phyloP scores from a whole-genome alignment of 2,888 invertebrate genomes.

The Deilephila elpenor region DNA sequence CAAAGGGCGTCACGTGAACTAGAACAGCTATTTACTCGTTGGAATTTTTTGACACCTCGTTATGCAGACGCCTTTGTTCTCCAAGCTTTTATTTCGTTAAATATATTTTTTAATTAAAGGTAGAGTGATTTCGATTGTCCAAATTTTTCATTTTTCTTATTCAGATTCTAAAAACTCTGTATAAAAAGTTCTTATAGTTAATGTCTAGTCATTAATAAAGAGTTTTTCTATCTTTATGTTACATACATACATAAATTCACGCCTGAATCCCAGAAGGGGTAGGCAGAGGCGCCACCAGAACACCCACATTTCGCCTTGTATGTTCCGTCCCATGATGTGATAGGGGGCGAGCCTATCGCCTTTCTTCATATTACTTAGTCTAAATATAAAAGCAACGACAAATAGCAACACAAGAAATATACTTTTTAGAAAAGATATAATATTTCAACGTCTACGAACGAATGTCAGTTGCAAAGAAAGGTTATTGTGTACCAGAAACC shows the following conservation, averaged over 20 bases:
- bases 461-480: constrained; percentile 28
- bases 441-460: constrained; percentile 3
- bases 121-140: too few species aligned
- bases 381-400: neutral
- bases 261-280: too few species aligned
- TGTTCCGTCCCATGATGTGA: too few species aligned
- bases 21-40: neutral
- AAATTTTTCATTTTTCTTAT: too few species aligned
- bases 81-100: neutral
- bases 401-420: neutral
- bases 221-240: neutral
- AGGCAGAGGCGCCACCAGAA: too few species aligned
- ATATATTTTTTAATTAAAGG: too few species aligned
- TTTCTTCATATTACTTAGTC: neutral
- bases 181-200: too few species aligned
- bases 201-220: neutral
- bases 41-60: neutral
- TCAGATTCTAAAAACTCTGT: too few species aligned
- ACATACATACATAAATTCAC: too few species aligned
- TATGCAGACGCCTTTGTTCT: neutral
- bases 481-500: constrained; percentile 31
- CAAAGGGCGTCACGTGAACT: constrained; percentile 2
- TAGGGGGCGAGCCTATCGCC: too few species aligned
- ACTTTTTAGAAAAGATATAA: neutral
- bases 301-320: too few species aligned